Conservation (phyloP, 2,113 vertebrate species). For the Lepisosteus osseus region DNA sequence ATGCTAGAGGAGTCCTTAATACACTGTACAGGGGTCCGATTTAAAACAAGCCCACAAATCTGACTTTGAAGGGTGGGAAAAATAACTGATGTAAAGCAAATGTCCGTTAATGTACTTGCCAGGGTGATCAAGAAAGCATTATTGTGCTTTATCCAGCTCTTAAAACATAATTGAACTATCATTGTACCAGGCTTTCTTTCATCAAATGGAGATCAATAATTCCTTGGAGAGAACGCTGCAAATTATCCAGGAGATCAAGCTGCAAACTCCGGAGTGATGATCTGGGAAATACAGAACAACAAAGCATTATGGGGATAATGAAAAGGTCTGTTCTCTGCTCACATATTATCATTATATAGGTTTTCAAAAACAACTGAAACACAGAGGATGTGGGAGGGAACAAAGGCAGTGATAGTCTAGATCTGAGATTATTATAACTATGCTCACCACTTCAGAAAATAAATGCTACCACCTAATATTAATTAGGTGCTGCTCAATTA, state of each 20-base stretch:
- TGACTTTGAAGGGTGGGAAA: not conserved
- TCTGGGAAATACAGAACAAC: constrained; percentile 31
- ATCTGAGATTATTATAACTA: too few relatives aligned
- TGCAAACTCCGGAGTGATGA: constrained; percentile 33
- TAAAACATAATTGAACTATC: constrained; percentile 47
- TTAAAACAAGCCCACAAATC: not conserved
- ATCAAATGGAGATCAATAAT: constrained; percentile 57
- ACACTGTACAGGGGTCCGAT: not conserved
- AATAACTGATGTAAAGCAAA: constrained; percentile 34
- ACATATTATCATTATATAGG: constrained; percentile 41
- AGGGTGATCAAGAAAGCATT: constrained; percentile 49
- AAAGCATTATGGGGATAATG: constrained; percentile 48
- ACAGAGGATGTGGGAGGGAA: constrained; percentile 21
- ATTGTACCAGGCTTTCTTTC: constrained; percentile 45
- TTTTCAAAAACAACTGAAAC: constrained; percentile 42
- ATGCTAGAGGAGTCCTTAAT: too few relatives aligned
- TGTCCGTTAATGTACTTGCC: constrained; percentile 39
- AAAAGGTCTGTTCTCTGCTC: constrained; percentile 41
- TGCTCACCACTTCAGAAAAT: too few relatives aligned
- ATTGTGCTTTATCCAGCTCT: constrained; percentile 34
- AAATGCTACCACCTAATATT: too few relatives aligned
- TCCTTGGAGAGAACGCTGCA: constrained; percentile 41
- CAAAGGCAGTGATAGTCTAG: constrained; percentile 1
- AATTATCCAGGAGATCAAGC: constrained; percentile 50
- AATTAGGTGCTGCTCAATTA: too few relatives aligned